These are phyloP conservation scores for Parambassis ranga DNA, from an alignment of 2,797 vertebrate species.

Conservation along the genomic window DNA sequence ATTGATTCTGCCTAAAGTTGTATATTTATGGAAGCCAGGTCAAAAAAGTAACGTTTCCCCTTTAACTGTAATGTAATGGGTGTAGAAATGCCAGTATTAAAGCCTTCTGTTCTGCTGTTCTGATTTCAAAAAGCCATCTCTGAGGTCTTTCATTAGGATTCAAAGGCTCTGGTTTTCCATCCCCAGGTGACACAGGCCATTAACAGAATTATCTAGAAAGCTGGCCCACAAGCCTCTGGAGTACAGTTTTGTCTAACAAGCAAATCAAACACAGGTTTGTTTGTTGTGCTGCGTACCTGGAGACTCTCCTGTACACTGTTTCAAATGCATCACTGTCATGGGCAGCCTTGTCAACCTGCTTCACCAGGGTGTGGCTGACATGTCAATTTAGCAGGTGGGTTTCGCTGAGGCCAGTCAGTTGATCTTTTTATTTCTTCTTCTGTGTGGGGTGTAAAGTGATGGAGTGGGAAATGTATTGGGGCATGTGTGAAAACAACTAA, in stretches of 20 bases:
- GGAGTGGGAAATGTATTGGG: no score
- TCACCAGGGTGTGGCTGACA: constrained; percentile 35
- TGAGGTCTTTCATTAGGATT: constrained; percentile 55
- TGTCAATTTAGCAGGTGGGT: constrained; percentile 43
- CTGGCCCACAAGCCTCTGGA: constrained; percentile 38
- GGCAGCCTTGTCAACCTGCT: constrained; percentile 29
- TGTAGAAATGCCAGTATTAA: no score
- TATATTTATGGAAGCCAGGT: no score
- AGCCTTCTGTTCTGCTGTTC: no score
- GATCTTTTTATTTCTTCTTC: constrained; percentile 31
- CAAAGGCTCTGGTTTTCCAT: constrained; percentile 30
- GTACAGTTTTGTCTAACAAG: constrained; percentile 48
- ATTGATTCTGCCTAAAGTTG: no score
- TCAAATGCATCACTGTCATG: constrained; percentile 17
- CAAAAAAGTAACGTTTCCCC: no score
- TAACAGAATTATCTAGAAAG: constrained; percentile 57
- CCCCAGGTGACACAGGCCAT: constrained; percentile 44
- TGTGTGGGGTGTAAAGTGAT: no score
- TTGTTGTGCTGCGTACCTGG: constrained; percentile 36
- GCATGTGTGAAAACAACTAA: no score
- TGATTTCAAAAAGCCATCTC: constrained; percentile 9
- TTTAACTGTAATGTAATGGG: no score
- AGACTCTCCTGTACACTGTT: constrained; percentile 42
- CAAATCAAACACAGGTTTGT: constrained; percentile 38
- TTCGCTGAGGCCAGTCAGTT: not conserved